A percentile compares a stretch with the other conserved stretches of the same genome.
phyloP scores from a whole-genome alignment of 1,140 invertebrate genomes.

The Drosophila ercepeae region DNA sequence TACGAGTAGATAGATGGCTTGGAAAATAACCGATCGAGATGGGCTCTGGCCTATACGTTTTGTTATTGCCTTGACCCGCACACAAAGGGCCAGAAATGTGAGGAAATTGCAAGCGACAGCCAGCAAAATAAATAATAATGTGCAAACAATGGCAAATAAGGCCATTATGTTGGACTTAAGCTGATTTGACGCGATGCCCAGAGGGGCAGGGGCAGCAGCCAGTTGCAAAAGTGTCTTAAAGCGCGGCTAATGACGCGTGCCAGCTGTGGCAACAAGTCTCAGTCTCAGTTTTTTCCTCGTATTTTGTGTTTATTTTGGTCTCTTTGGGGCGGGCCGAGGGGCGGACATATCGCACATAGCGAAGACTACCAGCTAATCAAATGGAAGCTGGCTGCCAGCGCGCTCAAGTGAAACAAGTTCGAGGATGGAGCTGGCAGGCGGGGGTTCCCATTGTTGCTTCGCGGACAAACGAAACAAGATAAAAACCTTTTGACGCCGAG shows the following conservation, averaged over 20 bases:
- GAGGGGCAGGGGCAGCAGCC: conserved; percentile 1
- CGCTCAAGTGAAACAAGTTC: conserved; percentile 71
- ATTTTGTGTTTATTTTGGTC: conserved; percentile 1
- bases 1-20: background rate
- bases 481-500: conserved; percentile 69
- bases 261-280: conserved; percentile 38
- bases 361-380: conserved; percentile 61
- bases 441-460: conserved; percentile 61
- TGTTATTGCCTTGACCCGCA: conserved; percentile 69
- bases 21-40: conserved; percentile 24
- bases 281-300: background rate
- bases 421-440: conserved; percentile 31
- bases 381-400: conserved; percentile 45
- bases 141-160: conserved; percentile 79
- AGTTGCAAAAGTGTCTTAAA: conserved; percentile 73
- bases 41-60: conserved; percentile 3
- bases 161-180: conserved; percentile 76
- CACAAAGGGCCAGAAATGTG: conserved; percentile 46
- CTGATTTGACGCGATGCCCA: conserved; percentile 62
- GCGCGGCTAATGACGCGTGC: conserved; percentile 78
- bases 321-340: conserved; percentile 19
- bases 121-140: conserved; percentile 74
- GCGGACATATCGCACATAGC: conserved; percentile 50
- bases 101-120: conserved; percentile 61
- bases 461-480: conserved; percentile 27